These are phyloP conservation scores for Myotis planiceps DNA, from an alignment of 2,797 vertebrate genomes.

Conservation along the genomic window DNA sequence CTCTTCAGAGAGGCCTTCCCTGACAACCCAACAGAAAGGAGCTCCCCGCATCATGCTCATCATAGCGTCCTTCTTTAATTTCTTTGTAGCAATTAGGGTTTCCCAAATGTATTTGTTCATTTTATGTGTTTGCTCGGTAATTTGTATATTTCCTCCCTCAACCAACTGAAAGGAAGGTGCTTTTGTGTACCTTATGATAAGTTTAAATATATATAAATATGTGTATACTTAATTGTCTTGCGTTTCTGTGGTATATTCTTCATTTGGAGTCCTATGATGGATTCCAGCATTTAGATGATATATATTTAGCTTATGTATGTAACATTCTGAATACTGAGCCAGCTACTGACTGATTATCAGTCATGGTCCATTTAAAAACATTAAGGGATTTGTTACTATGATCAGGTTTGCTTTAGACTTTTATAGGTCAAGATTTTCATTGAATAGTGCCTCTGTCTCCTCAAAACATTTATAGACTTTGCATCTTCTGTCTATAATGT, in stretches of 20 bases:
- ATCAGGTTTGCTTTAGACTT: constrained; percentile 48
- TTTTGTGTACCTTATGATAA: background rate
- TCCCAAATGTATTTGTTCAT: background rate
- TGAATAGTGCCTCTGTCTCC: background rate
- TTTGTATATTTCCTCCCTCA: background rate
- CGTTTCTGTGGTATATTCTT: background rate
- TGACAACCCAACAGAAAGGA: background rate
- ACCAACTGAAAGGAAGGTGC: background rate
- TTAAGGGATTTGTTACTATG: constrained; percentile 30
- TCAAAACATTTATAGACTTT: constrained; percentile 26
- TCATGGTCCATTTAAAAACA: constrained; percentile 38
- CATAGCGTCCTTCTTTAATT: background rate
- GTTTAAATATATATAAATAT: background rate
- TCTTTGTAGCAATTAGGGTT: background rate
- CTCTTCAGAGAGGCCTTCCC: background rate
- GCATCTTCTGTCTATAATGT: background rate
- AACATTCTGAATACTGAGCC: background rate
- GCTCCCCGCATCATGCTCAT: background rate
- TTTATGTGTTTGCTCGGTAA: background rate
- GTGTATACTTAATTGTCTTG: background rate
- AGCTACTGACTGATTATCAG: background rate
- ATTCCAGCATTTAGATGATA: background rate
- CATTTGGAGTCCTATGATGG: background rate
- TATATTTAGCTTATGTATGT: background rate
- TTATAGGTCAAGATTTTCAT: constrained; percentile 32